Conservation (phyloP, 2,113 vertebrate species). For the Phrynosoma platyrhinos region DNA sequence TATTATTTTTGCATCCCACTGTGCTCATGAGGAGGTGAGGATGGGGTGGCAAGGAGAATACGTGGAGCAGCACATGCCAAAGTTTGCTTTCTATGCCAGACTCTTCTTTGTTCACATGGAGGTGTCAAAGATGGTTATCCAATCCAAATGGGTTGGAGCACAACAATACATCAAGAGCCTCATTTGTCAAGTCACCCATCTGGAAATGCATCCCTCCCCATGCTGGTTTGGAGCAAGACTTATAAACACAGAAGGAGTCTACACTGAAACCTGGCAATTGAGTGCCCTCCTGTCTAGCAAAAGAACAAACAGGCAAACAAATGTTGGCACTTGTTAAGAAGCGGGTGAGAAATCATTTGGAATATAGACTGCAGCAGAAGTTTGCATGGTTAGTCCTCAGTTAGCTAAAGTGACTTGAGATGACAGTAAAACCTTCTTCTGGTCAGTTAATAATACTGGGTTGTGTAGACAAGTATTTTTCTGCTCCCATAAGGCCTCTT, state of each 20-base stretch:
- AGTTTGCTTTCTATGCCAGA: not conserved
- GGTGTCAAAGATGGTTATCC: not conserved
- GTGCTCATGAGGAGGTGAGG: not conserved
- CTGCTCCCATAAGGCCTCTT: too few relatives aligned
- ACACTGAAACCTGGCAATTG: not conserved
- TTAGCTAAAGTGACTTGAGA: too few relatives aligned
- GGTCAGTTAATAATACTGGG: too few relatives aligned
- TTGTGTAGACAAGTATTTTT: too few relatives aligned
- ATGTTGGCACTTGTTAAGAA: not conserved
- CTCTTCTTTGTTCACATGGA: not conserved
- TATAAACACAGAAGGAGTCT: not conserved
- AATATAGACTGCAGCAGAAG: too few relatives aligned
- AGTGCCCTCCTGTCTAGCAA: too few relatives aligned
- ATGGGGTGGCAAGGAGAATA: not conserved
- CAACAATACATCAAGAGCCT: not conserved
- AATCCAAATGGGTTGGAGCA: rapidly evolving
- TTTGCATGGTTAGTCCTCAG: too few relatives aligned
- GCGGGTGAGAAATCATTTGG: not conserved
- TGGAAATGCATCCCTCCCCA: slow-evolving; percentile 13
- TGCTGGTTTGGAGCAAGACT: not conserved
- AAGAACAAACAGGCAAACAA: not conserved
- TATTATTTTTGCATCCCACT: not conserved
- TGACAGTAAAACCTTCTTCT: too few relatives aligned
- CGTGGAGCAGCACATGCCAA: not conserved
- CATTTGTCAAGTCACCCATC: not conserved